phyloP scores from a whole-genome alignment of 37 sponge, comb jelly and placozoan genomes.

The Theonella swinhoei region DNA sequence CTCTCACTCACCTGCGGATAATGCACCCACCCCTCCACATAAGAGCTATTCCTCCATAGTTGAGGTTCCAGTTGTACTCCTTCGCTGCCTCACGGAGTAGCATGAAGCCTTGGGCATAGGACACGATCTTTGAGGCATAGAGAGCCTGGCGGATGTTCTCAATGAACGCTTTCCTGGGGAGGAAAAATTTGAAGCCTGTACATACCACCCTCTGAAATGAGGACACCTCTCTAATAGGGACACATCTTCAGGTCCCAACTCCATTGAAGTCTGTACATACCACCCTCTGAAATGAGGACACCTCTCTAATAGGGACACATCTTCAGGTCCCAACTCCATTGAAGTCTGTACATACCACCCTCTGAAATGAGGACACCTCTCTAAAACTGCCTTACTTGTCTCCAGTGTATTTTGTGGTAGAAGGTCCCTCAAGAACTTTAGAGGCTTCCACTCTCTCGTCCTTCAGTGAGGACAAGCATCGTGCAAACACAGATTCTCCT shows the following conservation, averaged over 20 bases:
- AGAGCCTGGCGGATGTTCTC: slow-evolving; percentile 92
- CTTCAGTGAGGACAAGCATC: slow-evolving; percentile 92
- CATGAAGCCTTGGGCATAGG: slow-evolving; percentile 99
- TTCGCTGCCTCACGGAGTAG: slow-evolving; percentile 91
- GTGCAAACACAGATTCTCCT: slow-evolving; percentile 98
- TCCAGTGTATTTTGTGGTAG: slow-evolving; percentile 42
- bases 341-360: too few relatives aligned
- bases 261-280: too few relatives aligned
- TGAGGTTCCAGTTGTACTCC: slow-evolving; percentile 86
- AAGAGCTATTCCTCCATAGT: slow-evolving; percentile 97
- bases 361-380: too few relatives aligned
- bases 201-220: too few relatives aligned
- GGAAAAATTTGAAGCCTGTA: too few relatives aligned
- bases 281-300: too few relatives aligned
- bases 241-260: too few relatives aligned
- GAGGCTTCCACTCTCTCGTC: slow-evolving; percentile 86
- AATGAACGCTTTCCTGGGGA: slow-evolving; percentile 59
- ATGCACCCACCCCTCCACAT: slow-evolving; percentile 99
- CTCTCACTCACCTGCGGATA: slow-evolving; percentile 93
- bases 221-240: too few relatives aligned
- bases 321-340: too few relatives aligned
- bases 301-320: too few relatives aligned
- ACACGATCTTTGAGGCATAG: slow-evolving; percentile 97
- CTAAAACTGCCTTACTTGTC: slow-evolving; percentile 64
- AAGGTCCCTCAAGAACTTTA: slow-evolving; percentile 74